These are phyloP conservation scores for Rhagonycha fulva DNA, from an alignment of 2,888 invertebrate species.

Conservation along the genomic window DNA sequence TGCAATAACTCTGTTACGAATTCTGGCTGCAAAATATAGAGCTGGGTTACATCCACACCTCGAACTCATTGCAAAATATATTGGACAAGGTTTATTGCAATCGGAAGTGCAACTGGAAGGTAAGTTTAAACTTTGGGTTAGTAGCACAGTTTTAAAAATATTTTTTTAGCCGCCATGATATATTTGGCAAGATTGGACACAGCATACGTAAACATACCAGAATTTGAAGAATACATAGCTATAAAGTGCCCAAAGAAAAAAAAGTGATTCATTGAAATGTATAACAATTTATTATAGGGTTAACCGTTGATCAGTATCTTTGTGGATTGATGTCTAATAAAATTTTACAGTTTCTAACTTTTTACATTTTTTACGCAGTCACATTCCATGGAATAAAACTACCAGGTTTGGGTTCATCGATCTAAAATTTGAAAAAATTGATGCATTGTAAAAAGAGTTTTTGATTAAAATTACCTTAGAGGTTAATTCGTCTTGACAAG, in stretches of 20 bases:
- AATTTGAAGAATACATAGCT: slow-evolving; percentile 43
- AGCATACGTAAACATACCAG: slow-evolving; percentile 38
- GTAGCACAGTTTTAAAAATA: background rate
- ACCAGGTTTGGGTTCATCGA: slow-evolving; percentile 59
- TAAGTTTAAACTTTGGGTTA: slow-evolving; percentile 12
- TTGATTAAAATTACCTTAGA: slow-evolving; percentile 62
- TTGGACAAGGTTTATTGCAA: slow-evolving; percentile 41
- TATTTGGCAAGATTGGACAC: slow-evolving; percentile 42
- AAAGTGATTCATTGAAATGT: background rate
- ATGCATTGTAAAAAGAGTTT: background rate
- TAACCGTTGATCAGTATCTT: background rate
- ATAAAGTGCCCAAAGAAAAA: slow-evolving; percentile 26
- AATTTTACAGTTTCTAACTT: background rate
- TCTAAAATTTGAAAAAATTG: slow-evolving; percentile 54
- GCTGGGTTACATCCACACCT: slow-evolving; percentile 43
- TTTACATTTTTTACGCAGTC: slow-evolving; percentile 51
- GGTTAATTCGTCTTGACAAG: slow-evolving; percentile 84
- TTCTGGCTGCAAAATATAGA: slow-evolving; percentile 42
- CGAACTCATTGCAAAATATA: slow-evolving; percentile 44
- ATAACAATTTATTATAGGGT: background rate
- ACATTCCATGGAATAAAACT: slow-evolving; percentile 70
- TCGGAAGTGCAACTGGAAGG: slow-evolving; percentile 44
- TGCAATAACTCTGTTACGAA: slow-evolving; percentile 36
- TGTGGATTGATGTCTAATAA: background rate
- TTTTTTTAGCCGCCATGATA: slow-evolving; percentile 41